Conservation (phyloP, 2,797 vertebrate genomes). For the Ictinia mississippiensis region DNA sequence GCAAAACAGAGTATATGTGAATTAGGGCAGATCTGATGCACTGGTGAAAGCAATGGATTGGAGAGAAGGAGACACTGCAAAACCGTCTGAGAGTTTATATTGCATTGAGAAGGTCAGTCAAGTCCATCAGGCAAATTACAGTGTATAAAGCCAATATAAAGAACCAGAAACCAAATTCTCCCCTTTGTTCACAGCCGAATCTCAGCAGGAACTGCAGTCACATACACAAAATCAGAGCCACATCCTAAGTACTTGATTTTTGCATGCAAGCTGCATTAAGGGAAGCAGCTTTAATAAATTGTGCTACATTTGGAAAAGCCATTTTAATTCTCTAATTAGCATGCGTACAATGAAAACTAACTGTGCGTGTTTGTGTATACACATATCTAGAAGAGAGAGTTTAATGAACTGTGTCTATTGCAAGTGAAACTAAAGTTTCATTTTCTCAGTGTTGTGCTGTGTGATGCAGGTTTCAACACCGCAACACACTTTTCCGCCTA, state of each 20-base stretch:
- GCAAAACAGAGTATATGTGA: neutral
- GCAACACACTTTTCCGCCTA: neutral
- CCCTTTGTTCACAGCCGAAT: neutral
- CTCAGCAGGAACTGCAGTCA: neutral
- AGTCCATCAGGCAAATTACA: neutral
- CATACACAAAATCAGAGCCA: neutral
- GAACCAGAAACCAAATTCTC: neutral
- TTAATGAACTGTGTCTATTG: neutral
- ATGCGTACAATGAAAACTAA: neutral
- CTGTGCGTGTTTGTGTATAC: neutral
- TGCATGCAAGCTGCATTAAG: neutral
- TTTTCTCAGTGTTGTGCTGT: neutral
- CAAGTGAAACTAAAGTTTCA: neutral
- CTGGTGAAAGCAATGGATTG: neutral
- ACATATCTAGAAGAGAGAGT: neutral
- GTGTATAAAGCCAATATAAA: neutral
- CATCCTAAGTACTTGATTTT: neutral
- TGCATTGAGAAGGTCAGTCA: neutral
- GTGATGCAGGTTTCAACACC: neutral
- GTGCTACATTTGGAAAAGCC: neutral
- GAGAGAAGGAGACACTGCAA: neutral
- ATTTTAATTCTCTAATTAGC: conserved; percentile 38
- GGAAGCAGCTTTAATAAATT: conserved; percentile 1
- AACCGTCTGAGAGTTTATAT: neutral
- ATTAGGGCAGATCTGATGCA: neutral